phyloP scores from a whole-genome alignment of 1,140 invertebrate species.

The Hesperophylax magnus region DNA sequence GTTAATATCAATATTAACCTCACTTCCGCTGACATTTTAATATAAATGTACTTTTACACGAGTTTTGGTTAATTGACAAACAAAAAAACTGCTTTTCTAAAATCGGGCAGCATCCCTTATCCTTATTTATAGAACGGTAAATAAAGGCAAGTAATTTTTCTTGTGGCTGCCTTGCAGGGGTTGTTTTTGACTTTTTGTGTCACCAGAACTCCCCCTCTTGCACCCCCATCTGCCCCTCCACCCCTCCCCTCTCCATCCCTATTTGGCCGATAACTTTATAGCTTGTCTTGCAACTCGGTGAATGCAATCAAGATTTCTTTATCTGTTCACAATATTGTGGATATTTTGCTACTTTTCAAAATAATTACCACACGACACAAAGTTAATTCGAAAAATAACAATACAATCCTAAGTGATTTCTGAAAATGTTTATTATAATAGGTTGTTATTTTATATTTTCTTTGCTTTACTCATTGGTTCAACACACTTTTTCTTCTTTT shows the following conservation, averaged over 20 bases:
- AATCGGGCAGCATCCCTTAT: not conserved
- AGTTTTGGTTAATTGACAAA: no score
- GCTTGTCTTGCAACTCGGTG: conserved; percentile 35
- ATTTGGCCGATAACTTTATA: conserved; percentile 23
- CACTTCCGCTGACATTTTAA: no score
- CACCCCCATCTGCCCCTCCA: not conserved
- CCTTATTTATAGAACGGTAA: conserved; percentile 10
- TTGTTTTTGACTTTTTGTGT: conserved; percentile 11
- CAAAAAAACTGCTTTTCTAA: not conserved
- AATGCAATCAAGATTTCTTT: conserved; percentile 45
- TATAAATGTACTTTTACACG: no score
- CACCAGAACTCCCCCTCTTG: not conserved
- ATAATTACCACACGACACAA: no score
- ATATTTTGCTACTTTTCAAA: no score
- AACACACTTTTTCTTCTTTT: no score
- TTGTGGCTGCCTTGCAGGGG: conserved; percentile 12
- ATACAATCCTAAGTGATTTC: no score
- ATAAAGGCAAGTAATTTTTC: conserved; percentile 48
- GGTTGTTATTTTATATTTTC: no score
- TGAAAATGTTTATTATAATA: no score
- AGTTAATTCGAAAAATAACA: no score
- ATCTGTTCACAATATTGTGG: conserved; percentile 1
- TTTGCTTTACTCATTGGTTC: no score
- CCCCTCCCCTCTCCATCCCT: not conserved
- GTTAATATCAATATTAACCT: no score